These are phyloP conservation scores for Leiothrix lutea DNA, from an alignment of 2,113 vertebrate genomes.

Conservation along the genomic window DNA sequence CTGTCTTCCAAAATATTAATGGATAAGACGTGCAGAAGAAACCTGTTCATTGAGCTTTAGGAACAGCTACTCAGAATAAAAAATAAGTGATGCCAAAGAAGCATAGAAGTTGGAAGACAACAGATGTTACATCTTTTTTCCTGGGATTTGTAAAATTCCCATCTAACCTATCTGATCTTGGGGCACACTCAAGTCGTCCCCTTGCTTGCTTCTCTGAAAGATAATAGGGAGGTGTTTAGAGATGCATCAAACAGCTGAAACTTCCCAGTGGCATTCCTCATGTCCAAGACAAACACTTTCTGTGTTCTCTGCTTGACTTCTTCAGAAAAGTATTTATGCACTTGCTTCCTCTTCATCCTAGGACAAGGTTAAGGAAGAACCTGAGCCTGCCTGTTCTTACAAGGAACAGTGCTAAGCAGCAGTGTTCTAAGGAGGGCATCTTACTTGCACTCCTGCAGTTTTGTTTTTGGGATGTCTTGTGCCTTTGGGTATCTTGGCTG, in stretches of 20 bases:
- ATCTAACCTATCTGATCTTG: background rate
- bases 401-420: background rate
- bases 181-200: background rate
- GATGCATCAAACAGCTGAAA: background rate
- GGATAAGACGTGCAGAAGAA: background rate
- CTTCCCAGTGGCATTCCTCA: background rate
- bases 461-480: background rate
- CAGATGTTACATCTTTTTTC: background rate
- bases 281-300: background rate
- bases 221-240: background rate
- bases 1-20: background rate
- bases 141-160: background rate
- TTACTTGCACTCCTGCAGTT: background rate
- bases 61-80: background rate
- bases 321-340: background rate
- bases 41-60: background rate
- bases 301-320: background rate
- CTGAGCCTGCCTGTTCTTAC: background rate
- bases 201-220: background rate
- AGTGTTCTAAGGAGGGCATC: background rate
- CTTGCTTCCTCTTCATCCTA: background rate
- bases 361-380: background rate
- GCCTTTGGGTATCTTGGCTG: background rate
- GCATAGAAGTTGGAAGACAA: background rate
- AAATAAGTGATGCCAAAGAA: background rate